phyloP scores from a whole-genome alignment of 2,113 vertebrate genomes.

The Trematomus loennbergii region DNA sequence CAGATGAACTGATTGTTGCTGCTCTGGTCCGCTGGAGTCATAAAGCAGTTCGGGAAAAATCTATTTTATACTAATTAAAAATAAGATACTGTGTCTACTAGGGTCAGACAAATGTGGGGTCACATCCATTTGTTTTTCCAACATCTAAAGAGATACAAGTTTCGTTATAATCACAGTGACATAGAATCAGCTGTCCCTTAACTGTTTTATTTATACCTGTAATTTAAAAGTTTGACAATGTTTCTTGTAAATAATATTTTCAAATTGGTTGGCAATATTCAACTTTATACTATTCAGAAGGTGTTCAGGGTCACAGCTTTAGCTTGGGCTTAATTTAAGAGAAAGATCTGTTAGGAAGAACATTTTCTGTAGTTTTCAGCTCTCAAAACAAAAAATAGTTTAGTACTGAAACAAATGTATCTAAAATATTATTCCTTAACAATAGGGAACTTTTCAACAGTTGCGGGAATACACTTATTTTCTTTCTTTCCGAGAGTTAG shows the following conservation, averaged over 20 bases:
- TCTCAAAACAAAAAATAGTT: neutral
- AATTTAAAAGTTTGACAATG: neutral
- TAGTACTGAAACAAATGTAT: neutral
- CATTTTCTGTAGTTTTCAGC: neutral
- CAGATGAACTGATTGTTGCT: constrained; percentile 13
- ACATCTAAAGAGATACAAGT: neutral
- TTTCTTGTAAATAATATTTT: neutral
- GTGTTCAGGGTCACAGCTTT: neutral
- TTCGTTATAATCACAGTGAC: neutral
- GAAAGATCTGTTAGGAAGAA: neutral
- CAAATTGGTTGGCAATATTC: neutral
- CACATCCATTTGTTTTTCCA: neutral
- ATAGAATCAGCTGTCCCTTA: neutral
- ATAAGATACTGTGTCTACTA: neutral
- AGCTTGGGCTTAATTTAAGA: neutral
- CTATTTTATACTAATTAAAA: neutral
- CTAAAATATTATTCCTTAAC: neutral
- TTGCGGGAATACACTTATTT: neutral
- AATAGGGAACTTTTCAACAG: neutral
- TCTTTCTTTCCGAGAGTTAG: neutral
- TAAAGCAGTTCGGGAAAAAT: neutral
- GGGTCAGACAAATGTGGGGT: neutral
- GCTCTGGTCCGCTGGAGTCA: constrained; percentile 15
- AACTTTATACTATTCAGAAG: neutral
- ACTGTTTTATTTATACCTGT: neutral